phyloP scores from a whole-genome alignment of 2,888 invertebrate genomes.

The Trachelus iudaicus region DNA sequence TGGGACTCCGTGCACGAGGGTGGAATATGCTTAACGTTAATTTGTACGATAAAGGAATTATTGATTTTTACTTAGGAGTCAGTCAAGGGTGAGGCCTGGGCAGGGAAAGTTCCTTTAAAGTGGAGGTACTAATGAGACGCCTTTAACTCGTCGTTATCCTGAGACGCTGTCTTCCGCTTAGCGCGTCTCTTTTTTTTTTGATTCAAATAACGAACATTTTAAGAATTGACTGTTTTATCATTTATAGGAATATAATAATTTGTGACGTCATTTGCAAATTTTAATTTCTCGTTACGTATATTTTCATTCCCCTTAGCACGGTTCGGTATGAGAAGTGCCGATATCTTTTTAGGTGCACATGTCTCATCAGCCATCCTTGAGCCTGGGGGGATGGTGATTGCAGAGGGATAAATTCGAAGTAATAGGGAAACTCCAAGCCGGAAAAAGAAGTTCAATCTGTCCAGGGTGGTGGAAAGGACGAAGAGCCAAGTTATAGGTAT shows the following conservation, averaged over 20 bases:
- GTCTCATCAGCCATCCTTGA: constrained; percentile 2
- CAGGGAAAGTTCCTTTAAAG: constrained; percentile 45
- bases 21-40: constrained; percentile 62
- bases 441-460: constrained; percentile 62
- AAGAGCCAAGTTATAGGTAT: not conserved
- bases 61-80: constrained; percentile 62
- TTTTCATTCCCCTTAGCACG: not conserved
- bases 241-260: not conserved
- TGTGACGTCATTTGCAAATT: not conserved
- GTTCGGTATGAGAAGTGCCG: not conserved
- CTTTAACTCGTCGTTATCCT: constrained; percentile 41
- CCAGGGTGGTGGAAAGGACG: constrained; percentile 27
- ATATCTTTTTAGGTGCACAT: not conserved
- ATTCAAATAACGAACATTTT: not conserved
- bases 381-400: not conserved
- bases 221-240: not conserved
- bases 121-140: constrained; percentile 52
- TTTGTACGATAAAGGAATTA: constrained; percentile 63
- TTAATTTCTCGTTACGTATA: not conserved
- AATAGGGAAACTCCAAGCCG: constrained; percentile 62
- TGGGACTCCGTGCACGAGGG: constrained; percentile 49
- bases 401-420: constrained; percentile 55
- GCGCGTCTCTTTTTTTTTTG: not conserved
- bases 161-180: not conserved
- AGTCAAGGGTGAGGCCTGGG: constrained; percentile 51